Percentiles rank a stretch among this genome's conserved stretches.
Conservation (phyloP, 2,888 invertebrate genomes). For the Lochmaea crataegi region DNA sequence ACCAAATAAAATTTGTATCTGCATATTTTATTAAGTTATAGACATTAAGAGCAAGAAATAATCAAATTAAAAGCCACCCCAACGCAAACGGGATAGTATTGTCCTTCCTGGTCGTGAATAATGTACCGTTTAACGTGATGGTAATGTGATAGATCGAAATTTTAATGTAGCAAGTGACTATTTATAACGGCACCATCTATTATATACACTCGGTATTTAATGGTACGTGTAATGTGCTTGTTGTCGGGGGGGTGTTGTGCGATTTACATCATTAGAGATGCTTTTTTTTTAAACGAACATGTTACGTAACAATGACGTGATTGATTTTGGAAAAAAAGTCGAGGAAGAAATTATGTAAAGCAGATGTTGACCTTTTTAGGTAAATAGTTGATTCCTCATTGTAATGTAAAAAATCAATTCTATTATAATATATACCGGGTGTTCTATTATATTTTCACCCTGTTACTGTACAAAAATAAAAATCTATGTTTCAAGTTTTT, state of each 20-base stretch:
- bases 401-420: background rate
- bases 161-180: constrained; percentile 45
- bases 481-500: no score
- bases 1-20: constrained; percentile 44
- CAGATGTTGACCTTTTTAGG: constrained; percentile 10
- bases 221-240: constrained; percentile 57
- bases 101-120: constrained; percentile 48
- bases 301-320: constrained; percentile 14
- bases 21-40: constrained; percentile 41
- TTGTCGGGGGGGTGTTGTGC: constrained; percentile 12
- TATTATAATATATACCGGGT: no score
- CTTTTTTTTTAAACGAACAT: background rate
- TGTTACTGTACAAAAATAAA: no score
- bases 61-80: constrained; percentile 37
- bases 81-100: constrained; percentile 19
- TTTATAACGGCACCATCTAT: constrained; percentile 22
- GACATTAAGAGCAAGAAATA: constrained; percentile 35
- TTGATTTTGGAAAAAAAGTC: constrained; percentile 8
- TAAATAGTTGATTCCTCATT: background rate
- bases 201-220: constrained; percentile 52
- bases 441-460: no score
- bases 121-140: constrained; percentile 55
- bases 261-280: constrained; percentile 15
- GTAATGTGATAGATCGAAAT: constrained; percentile 58
- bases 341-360: constrained; percentile 8